These are phyloP conservation scores for Brienomyrus longianalis DNA, from an alignment of 2,113 vertebrate species.

Conservation along the genomic window DNA sequence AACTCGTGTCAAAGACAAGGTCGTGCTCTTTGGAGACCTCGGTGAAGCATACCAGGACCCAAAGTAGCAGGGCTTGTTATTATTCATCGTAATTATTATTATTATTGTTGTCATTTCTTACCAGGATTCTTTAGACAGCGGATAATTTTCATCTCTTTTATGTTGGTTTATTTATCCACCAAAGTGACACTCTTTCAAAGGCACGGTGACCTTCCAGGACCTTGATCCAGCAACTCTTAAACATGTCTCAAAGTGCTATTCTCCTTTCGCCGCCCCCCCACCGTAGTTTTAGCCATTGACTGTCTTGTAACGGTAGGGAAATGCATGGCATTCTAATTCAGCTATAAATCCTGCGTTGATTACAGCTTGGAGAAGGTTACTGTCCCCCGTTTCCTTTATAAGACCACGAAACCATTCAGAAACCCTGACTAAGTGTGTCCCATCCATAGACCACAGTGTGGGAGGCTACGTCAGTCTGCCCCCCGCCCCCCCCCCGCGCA, in stretches of 20 bases:
- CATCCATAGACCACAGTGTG: not conserved
- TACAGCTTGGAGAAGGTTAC: not conserved
- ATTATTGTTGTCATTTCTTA: not conserved
- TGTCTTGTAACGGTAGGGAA: not conserved
- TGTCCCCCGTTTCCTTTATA: not conserved
- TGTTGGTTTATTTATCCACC: not conserved
- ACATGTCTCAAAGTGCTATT: not conserved
- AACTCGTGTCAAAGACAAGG: not conserved
- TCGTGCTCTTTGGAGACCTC: not conserved
- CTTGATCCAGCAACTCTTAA: not conserved
- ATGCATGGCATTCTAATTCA: not conserved
- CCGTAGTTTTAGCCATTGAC: not conserved
- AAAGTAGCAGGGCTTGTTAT: not conserved
- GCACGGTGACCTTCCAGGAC: not conserved
- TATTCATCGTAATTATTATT: conserved; percentile 5
- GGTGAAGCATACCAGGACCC: not conserved
- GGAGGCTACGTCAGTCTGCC: not conserved
- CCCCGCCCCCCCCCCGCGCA: not conserved
- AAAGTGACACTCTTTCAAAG: not conserved
- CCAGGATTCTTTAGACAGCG: not conserved
- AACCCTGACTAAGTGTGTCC: not conserved
- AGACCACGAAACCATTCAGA: not conserved
- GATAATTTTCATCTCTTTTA: not conserved
- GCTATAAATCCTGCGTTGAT: not conserved
- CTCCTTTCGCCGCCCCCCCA: not conserved